Evolutionary conservation across 2,113 vertebrate species (phyloP).

Genomic region (Heterotis niloticus): DNA sequence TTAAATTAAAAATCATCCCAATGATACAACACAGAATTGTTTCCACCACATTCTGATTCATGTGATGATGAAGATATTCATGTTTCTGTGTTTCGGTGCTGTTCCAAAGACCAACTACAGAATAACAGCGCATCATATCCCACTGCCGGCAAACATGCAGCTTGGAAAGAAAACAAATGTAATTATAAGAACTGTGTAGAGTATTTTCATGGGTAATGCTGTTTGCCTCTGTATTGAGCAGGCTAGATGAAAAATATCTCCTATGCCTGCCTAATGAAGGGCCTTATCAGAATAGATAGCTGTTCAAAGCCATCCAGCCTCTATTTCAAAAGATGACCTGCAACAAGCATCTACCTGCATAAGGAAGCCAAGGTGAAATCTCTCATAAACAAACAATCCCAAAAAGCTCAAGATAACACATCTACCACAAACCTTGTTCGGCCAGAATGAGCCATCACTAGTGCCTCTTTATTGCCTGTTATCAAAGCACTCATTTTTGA

Average conservation of each 20-base stretch:
- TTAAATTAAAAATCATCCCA: neutral
- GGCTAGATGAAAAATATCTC: neutral
- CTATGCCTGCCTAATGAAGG: neutral
- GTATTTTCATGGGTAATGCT: conserved; percentile 2
- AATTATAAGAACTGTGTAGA: neutral
- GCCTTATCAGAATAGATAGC: neutral
- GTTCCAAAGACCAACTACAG: neutral
- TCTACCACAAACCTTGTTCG: no score
- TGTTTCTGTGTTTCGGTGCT: neutral
- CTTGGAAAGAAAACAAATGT: neutral
- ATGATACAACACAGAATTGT: conserved; percentile 7
- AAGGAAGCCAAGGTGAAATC: neutral
- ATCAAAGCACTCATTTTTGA: no score
- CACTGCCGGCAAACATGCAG: neutral
- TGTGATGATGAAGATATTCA: neutral
- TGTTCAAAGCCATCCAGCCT: neutral
- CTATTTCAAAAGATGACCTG: neutral
- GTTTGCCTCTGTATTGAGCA: conserved; percentile 6
- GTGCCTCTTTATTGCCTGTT: no score
- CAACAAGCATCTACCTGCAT: neutral
- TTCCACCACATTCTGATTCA: neutral
- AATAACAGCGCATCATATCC: neutral
- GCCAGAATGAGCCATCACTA: no score
- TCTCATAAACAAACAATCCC: neutral
- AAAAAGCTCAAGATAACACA: neutral